Base-by-base conservation (phyloP, 2,797 vertebrate genomes). In the Poliocrania exsul region DNA sequence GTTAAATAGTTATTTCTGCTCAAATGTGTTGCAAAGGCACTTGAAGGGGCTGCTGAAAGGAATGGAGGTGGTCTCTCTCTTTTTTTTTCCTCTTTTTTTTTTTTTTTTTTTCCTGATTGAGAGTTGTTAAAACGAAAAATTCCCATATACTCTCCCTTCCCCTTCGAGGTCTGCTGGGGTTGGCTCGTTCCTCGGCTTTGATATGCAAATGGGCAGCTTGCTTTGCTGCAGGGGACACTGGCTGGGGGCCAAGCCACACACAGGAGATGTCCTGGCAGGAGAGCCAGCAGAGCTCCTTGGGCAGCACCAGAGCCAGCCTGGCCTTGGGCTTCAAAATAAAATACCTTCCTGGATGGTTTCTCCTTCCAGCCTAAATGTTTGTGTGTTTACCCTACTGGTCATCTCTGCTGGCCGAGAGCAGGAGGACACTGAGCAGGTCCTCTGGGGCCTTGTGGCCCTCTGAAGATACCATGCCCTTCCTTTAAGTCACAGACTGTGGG, bases 191-290 rank as follows among this genome's bases (percentile, higher is more conserved):
- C 95, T 96, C 93, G 62, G 92, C 98, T 98, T 98, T 98, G 98
- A 98, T 98, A 98, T 98, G 98, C 95, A 98, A 98, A 98, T 98
- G 20, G 81, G 81, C 90, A 97, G 98, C 97, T 98, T 97, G 97
- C 97, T 98, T 98, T 98, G 97, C 98, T 98, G 96, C 96, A 89
- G 97, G 97, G 97, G 97, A 98, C 94, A 58, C 95, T 98, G 98
- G 98, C 95, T 38, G 7, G n/a, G 6, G 19, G 96, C 98, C 98
- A 98, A 98, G 93, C 81, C 82, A 98, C 95, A 98, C 97, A 98
- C 94, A 85, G 89, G 96, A 97, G 95, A 97, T 97, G 96, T 97
- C 96, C 97, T 97, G 96, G 96, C 92, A 96, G 96, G 95, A 96
- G 89, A 97, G 97, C 96, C 90, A 88, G 81, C 11, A 97, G 93